Percentiles rank a stretch among this genome's conserved stretches.
Evolutionary conservation across 2,113 vertebrate genomes (phyloP).

Genomic region (Malurus melanocephalus): DNA sequence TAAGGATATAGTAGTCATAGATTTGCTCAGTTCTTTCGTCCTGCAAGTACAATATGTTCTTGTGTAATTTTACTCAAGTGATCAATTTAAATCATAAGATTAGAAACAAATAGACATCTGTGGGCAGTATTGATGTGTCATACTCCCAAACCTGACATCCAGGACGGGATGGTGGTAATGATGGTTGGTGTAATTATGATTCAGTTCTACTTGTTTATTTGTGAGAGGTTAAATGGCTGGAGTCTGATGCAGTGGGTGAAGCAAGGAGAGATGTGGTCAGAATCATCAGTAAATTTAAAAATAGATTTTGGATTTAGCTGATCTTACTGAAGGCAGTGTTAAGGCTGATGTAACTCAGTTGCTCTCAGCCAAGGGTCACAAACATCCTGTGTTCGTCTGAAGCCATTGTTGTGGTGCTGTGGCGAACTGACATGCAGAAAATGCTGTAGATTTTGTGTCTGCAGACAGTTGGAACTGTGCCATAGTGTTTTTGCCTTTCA

Average conservation of each 20-base stretch:
- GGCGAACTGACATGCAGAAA: neutral
- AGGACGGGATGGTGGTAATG: neutral
- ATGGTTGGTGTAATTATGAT: neutral
- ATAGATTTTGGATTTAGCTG: neutral
- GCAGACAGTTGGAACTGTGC: neutral
- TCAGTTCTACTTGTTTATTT: conserved; percentile 9
- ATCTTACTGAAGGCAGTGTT: neutral
- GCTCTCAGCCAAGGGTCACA: neutral
- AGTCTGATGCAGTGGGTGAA: neutral
- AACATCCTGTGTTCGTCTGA: neutral
- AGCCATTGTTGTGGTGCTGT: neutral
- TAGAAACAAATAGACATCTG: neutral
- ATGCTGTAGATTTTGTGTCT: neutral
- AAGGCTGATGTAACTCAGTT: neutral
- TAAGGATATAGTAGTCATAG: neutral
- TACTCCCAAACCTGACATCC: neutral
- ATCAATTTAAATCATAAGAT: conserved; percentile 3
- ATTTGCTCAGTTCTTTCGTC: neutral
- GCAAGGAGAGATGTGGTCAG: neutral
- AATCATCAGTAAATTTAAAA: neutral
- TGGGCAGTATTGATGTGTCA: neutral
- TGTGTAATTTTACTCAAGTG: neutral
- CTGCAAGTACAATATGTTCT: neutral
- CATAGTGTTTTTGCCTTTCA: neutral
- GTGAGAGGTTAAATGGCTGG: neutral